Base-by-base conservation (phyloP, 2,797 vertebrate species). In the Halcyon leucocephala region DNA sequence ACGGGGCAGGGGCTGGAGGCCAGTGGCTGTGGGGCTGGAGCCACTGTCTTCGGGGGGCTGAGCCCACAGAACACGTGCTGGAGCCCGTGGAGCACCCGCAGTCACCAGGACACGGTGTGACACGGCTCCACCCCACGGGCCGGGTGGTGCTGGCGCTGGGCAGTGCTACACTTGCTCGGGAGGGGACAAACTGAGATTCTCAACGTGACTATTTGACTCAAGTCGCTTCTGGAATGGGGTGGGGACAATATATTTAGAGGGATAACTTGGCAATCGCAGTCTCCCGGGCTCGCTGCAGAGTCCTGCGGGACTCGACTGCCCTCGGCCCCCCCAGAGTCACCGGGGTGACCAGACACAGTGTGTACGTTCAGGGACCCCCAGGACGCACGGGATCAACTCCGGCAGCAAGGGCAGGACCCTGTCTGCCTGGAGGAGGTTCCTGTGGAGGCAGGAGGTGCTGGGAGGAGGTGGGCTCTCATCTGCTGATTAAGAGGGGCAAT, bases 161-260 rank as follows among this genome's bases (percentile, higher is more conserved):
- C 25, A 8, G 20, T 8, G 9, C 24, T 25, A 5, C 41, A 0
- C 28, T 4, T 28, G n/a, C 12, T 6, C 35, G n/a, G n/a, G n/a
- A 6, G 19, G 14, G 20, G 19, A 33, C 35, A 35, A 57, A 51
- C 26, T 31, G 42, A 52, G 33, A n/a, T 65, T 91, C 82, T 64
- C 84, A 58, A 16, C 9, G 0, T 6, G n/a, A 22, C 12, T 10
- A n/a, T 64, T 71, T 0, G 1, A 52, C 25, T 80, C 1, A 0
- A 39, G 9, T 49, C 31, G 66, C 14, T 69, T 70, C 60, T 64
- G 39, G 35, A 62, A 62, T 4, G 12, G 57, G 31, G 4, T 49
- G 7, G 31, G 29, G 7, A 14, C 3, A 1, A 22, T 22, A 48
- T 21, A 21, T 71, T 73, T 51, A 74, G 48, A 61, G 77, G 65